Evolutionary conservation across 1,140 invertebrate genomes (phyloP), one percentile per base, ranked within the genome.

Genomic region (Drosophila pandora): DNA sequence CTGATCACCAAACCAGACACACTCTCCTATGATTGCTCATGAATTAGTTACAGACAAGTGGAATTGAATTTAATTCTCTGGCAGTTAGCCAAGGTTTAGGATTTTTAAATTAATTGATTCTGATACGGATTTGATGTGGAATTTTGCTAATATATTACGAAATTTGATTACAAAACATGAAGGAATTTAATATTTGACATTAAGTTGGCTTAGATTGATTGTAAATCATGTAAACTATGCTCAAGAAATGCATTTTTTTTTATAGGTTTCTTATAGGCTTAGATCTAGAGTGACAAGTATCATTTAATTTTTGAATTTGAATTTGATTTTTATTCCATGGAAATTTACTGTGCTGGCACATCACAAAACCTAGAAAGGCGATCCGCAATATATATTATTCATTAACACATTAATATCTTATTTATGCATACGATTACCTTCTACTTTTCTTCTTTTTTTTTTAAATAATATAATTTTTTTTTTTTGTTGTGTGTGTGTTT

Each of bases 41-140:
- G 47, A 57, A 58, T 58, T 48, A 71, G 64, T 70, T 60, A 60
- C 23, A 47, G 48, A 59, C 30, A 60, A 67, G 63, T 67, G 47
- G 63, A 57, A n/a, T 28, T 67, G 43, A 10, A 23, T 21, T 22
- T 4, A 47, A 47, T 23, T 43, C 41, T 43, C 41, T 43, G 41
- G 41, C 41, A 30, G 41, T 22, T 4, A 43, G 23, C 59, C 63
- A 67, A 67, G 63, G 63, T 25, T 64, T 59, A 37, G 21, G 7
- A 63, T 41, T 52, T 63, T 63, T 37, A 65, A 63, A 65, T 50
- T 50, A 63, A 41, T 65, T 32, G 58, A 65, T 64, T 52, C 22
- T 50, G 30, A 52, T 63, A 52, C 43, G n/a, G 52, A 21, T 52
- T 22, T 22, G 23, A n/a, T 37, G 50, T 54, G 25, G 13, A 6